These are phyloP conservation scores for Hirtodrosophila alboralis DNA, from an alignment of 2,888 invertebrate species.

Conservation along the genomic window DNA sequence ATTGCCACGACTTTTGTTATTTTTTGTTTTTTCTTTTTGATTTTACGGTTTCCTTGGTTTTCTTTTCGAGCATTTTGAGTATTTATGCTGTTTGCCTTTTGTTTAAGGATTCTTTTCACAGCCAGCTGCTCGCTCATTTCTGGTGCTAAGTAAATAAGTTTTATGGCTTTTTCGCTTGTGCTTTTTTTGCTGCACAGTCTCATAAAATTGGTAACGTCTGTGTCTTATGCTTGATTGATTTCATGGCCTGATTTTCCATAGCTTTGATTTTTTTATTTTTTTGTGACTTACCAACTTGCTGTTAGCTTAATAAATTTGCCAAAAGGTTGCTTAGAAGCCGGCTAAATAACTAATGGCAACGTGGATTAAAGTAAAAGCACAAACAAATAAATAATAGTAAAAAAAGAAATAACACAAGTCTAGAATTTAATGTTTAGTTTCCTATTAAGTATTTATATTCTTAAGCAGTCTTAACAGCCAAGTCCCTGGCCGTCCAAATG, in stretches of 20 bases:
- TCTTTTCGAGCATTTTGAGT: slow-evolving; percentile 47
- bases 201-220: slow-evolving; percentile 64
- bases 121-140: slow-evolving; percentile 34
- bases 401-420: too few species aligned
- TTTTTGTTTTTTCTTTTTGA: slow-evolving; percentile 12
- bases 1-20: slow-evolving; percentile 62
- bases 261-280: slow-evolving; percentile 6
- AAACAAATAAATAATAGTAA: too few species aligned
- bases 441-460: too few species aligned
- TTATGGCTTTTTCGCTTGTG: slow-evolving; percentile 64
- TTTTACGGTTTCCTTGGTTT: slow-evolving; percentile 20
- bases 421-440: too few species aligned
- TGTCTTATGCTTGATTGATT: slow-evolving; percentile 74
- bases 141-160: slow-evolving; percentile 76
- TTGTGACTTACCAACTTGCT: background rate
- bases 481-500: too few species aligned
- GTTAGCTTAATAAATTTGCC: background rate
- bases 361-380: too few species aligned
- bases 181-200: slow-evolving; percentile 41
- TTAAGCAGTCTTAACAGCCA: too few species aligned
- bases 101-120: slow-evolving; percentile 44
- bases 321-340: background rate
- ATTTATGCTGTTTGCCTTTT: slow-evolving; percentile 61
- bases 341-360: too few species aligned
- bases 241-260: slow-evolving; percentile 27